phyloP scores from a whole-genome alignment of 2,888 invertebrate species.

The Hypercompe scribonia region DNA sequence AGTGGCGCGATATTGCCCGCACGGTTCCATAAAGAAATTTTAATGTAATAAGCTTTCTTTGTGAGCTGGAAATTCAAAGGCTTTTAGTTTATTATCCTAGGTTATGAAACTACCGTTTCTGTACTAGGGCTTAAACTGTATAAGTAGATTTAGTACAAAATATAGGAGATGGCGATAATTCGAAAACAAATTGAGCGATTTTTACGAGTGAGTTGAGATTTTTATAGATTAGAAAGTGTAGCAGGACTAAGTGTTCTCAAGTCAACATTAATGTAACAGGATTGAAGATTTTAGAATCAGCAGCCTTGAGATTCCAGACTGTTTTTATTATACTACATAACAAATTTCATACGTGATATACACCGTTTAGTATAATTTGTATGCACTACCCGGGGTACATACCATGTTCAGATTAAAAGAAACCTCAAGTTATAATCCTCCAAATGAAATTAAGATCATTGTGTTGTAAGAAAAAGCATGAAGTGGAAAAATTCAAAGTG shows the following conservation, averaged over 20 bases:
- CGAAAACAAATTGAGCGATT: background rate
- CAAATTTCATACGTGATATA: too few species aligned
- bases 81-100: slow-evolving; percentile 80
- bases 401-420: too few species aligned
- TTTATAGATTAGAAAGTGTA: background rate
- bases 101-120: slow-evolving; percentile 73
- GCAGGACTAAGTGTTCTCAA: background rate
- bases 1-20: slow-evolving; percentile 64
- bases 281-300: background rate
- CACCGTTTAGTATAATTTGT: too few species aligned
- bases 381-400: too few species aligned
- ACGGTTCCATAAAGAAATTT: slow-evolving; percentile 68
- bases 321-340: background rate
- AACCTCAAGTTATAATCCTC: too few species aligned
- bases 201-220: background rate
- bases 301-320: background rate
- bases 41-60: slow-evolving; percentile 81
- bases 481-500: too few species aligned
- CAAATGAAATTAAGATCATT: too few species aligned
- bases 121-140: slow-evolving; percentile 59
- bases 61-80: slow-evolving; percentile 74
- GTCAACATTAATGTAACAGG: background rate
- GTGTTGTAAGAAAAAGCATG: too few species aligned
- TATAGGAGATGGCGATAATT: slow-evolving; percentile 11
- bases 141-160: slow-evolving; percentile 34